Evolutionary conservation across 1,140 invertebrate genomes (phyloP).

Genomic region (Drosophila chauvacae): DNA sequence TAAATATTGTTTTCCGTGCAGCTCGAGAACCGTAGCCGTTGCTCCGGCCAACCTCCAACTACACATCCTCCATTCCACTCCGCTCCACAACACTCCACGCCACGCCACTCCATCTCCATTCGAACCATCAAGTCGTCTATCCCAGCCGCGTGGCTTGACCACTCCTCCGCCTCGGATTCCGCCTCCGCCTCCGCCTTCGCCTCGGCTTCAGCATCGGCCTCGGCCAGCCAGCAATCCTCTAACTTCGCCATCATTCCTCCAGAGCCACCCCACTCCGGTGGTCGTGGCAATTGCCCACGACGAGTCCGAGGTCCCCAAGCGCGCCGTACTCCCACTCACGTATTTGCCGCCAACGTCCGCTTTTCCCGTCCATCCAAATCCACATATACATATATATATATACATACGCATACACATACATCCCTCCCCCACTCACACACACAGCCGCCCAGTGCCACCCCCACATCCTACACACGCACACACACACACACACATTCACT

Average conservation of each 20-base stretch:
- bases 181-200: slow-evolving; percentile 1
- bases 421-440: slow-evolving; percentile 12
- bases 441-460: background rate
- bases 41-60: slow-evolving; percentile 57
- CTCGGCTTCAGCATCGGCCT: slow-evolving; percentile 7
- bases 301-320: slow-evolving; percentile 78
- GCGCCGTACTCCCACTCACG: slow-evolving; percentile 79
- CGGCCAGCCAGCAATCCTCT: slow-evolving; percentile 32
- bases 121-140: slow-evolving; percentile 78
- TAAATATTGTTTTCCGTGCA: slow-evolving; percentile 6
- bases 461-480: slow-evolving; percentile 28
- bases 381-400: slow-evolving; percentile 38
- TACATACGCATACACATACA: slow-evolving; percentile 6
- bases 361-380: slow-evolving; percentile 62
- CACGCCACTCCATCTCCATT: slow-evolving; percentile 44
- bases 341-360: slow-evolving; percentile 76
- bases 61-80: slow-evolving; percentile 27
- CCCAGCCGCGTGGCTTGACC: slow-evolving; percentile 80
- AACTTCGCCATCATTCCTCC: slow-evolving; percentile 53
- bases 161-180: slow-evolving; percentile 32
- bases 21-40: slow-evolving; percentile 72
- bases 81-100: slow-evolving; percentile 9
- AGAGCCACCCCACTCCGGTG: slow-evolving; percentile 42
- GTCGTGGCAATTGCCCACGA: slow-evolving; percentile 79
- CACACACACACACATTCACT: slow-evolving; percentile 57